Conservation (phyloP, 2,113 vertebrate species). For the Octodon degus region DNA sequence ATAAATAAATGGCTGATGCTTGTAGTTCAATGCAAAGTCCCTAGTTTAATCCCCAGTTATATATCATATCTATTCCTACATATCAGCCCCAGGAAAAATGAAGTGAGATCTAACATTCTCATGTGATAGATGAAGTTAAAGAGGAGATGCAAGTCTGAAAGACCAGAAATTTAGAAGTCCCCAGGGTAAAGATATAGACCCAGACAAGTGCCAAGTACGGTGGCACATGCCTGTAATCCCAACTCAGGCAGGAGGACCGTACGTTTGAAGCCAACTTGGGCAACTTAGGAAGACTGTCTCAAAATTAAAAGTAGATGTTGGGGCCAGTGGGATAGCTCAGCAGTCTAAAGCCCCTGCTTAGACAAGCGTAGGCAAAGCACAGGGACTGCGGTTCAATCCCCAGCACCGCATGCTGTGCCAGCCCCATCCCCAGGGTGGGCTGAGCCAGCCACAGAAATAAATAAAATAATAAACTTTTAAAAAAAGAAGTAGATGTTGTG, state of each 20-base stretch:
- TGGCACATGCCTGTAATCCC: not conserved
- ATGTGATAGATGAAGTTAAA: not conserved
- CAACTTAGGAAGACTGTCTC: not conserved
- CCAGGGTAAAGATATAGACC: not conserved
- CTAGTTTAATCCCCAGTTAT: not conserved
- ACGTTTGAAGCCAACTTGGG: not conserved
- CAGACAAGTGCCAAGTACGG: not conserved
- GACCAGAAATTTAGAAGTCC: slow-evolving; percentile 9
- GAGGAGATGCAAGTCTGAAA: not conserved
- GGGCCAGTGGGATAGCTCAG: too few relatives aligned
- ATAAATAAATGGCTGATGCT: not conserved
- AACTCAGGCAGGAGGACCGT: not conserved
- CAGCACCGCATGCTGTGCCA: too few relatives aligned
- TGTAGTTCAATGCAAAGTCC: not conserved
- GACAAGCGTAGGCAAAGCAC: too few relatives aligned
- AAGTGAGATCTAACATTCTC: not conserved
- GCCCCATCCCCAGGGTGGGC: too few relatives aligned
- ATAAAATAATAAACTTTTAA: too few relatives aligned
- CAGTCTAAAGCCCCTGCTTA: too few relatives aligned
- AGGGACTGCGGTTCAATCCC: too few relatives aligned
- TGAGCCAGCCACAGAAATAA: too few relatives aligned
- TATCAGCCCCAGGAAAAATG: not conserved
- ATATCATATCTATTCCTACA: not conserved
- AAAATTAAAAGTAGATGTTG: not conserved
- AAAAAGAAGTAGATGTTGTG: not conserved